phyloP scores from a whole-genome alignment of 2,888 invertebrate species.

The Hypercompe scribonia region DNA sequence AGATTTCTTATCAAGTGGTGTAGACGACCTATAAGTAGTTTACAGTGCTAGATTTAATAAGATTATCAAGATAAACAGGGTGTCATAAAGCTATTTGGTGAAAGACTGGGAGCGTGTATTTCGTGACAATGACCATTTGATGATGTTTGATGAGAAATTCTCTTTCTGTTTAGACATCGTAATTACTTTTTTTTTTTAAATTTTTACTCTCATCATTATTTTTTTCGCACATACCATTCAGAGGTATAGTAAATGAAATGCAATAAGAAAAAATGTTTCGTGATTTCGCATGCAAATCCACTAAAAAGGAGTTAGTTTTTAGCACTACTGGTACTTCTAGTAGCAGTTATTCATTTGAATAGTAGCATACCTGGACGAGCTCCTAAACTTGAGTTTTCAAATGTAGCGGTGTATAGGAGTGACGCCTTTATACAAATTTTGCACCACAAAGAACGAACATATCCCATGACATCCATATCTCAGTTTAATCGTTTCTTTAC shows the following conservation, averaged over 20 bases:
- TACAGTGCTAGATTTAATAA: not conserved
- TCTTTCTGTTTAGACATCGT: not conserved
- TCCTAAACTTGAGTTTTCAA: no score
- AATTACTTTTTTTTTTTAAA: not conserved
- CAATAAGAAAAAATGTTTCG: not conserved
- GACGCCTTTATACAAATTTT: not conserved
- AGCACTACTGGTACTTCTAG: no score
- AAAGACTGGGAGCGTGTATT: not conserved
- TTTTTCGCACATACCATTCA: not conserved
- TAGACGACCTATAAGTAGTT: slow-evolving; percentile 8
- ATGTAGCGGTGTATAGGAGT: no score
- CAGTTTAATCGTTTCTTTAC: not conserved
- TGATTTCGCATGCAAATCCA: not conserved
- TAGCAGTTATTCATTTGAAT: no score
- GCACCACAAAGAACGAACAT: not conserved
- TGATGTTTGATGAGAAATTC: not conserved
- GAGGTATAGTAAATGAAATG: not conserved
- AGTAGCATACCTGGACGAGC: no score
- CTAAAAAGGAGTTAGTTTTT: no score
- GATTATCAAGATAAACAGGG: not conserved
- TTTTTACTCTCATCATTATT: not conserved
- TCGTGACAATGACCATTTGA: not conserved
- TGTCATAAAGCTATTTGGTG: not conserved
- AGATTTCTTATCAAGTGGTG: not conserved
- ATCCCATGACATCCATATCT: not conserved